phyloP scores from a whole-genome alignment of 2,113 vertebrate species.

The Cheirogaleus medius region DNA sequence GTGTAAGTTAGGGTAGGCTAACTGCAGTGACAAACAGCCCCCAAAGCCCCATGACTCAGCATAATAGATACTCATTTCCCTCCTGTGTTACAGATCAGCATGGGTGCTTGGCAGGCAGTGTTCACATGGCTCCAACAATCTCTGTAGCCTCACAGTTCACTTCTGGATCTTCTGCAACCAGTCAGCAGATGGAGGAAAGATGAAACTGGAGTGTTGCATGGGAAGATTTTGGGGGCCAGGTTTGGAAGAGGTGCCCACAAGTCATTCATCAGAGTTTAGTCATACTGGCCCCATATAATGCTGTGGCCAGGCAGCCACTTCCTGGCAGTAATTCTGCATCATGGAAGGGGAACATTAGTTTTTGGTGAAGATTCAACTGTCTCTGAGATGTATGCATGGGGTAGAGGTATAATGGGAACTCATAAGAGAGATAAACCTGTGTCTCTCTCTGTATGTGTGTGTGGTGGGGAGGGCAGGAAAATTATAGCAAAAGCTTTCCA shows the following conservation, averaged over 20 bases:
- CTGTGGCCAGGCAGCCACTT: background rate
- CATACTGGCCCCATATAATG: background rate
- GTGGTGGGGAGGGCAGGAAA: background rate
- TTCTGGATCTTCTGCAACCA: background rate
- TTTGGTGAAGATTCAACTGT: background rate
- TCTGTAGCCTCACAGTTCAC: background rate
- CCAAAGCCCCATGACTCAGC: background rate
- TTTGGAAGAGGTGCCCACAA: background rate
- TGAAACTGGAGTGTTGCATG: background rate
- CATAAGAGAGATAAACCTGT: background rate
- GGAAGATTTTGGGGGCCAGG: background rate
- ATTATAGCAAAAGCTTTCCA: background rate
- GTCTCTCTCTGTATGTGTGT: background rate
- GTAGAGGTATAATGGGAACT: background rate
- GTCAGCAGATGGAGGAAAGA: background rate
- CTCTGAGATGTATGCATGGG: background rate
- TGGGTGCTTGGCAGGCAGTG: background rate
- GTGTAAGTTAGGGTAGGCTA: background rate
- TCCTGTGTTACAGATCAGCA: background rate
- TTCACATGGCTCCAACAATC: fast-evolving
- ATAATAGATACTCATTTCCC: background rate
- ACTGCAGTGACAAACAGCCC: background rate
- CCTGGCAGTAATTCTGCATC: background rate
- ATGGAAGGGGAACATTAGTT: background rate
- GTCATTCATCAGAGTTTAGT: background rate